Evolutionary conservation across 2,113 vertebrate genomes (phyloP).

Genomic region (Phodopus roborovskii): DNA sequence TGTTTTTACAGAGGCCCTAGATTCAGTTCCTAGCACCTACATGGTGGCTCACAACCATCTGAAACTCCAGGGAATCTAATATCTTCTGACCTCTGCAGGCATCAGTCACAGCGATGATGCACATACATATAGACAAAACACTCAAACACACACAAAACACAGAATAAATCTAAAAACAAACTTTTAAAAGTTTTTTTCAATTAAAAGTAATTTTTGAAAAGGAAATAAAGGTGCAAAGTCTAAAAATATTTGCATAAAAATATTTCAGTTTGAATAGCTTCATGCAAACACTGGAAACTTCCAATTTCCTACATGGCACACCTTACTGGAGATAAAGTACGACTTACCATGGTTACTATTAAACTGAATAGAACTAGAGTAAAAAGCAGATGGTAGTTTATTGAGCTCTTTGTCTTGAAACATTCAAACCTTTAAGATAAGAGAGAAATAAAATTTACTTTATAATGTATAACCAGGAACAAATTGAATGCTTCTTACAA

Average conservation of each 20-base stretch:
- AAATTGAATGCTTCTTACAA: slow-evolving; percentile 14
- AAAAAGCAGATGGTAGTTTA: slow-evolving; percentile 91
- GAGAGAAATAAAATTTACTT: slow-evolving; percentile 62
- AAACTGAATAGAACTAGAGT: slow-evolving; percentile 94
- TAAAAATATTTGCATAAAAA: slow-evolving; percentile 53
- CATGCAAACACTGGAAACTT: slow-evolving; percentile 41
- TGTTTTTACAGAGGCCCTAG: background rate
- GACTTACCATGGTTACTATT: slow-evolving; percentile 95
- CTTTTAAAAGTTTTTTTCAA: background rate
- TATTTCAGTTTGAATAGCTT: slow-evolving; percentile 62
- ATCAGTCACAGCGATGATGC: background rate
- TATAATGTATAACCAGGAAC: slow-evolving; percentile 55
- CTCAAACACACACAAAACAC: background rate
- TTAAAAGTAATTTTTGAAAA: slow-evolving; percentile 41
- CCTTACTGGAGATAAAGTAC: slow-evolving; percentile 54
- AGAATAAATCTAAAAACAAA: background rate
- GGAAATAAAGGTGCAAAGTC: background rate
- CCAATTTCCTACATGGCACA: background rate
- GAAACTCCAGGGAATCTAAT: background rate
- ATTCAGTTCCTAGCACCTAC: background rate
- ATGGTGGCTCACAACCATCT: background rate
- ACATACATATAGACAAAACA: background rate
- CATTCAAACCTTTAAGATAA: slow-evolving; percentile 94
- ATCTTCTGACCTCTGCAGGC: background rate
- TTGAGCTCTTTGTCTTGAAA: slow-evolving; percentile 94